Evolutionary conservation across 2,797 vertebrate species (phyloP), one percentile per base, ranked within the genome.

Genomic region (Hemibagrus guttatus): DNA sequence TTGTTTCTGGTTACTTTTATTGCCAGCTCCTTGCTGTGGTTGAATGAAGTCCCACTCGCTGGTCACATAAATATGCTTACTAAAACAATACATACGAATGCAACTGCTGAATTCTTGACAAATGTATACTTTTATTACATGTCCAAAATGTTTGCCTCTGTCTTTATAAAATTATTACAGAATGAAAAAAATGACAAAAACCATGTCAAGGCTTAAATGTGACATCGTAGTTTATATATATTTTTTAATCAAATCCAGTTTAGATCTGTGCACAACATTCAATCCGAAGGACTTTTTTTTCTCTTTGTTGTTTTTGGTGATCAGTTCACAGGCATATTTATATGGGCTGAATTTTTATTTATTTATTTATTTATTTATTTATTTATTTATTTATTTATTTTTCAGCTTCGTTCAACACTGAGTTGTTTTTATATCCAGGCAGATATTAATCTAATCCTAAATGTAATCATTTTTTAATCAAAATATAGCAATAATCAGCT

Each of bases 1-100:
- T 78, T 58, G 75, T 35, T 78, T 78, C 54, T 56, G 54, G 21
- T 78, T 58, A 23, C 52, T 35, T 56, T 78, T 78, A 78, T 78
- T 78, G 28, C 35, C n/a, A 58, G 28, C 54, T 21, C 5, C 28
- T 78, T 58, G 28, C 75, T 39, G 28, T 35, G 52, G 16, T 49
- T n/a, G 74, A 54, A 76, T 19, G 7, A 49, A 54, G 74, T 35
- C 56, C 35, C 56, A 39, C 19, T 39, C 39, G 21, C 58, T 79
- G 58, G 28, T 39, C 56, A 26, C 12, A 39, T 59, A 59, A 59
- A 78, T 21, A 5, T 35, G 28, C 35, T 2, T 9, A 35, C 9
- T 78, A 78, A 52, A 56, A 23, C 75, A 35, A 58, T 56, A 56
- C 16, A 58, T 26, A 35, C 6, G 11, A 23, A 26, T 26, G 11